phyloP scores from a whole-genome alignment of 2,113 vertebrate species.

The Microcebus tavaratra region DNA sequence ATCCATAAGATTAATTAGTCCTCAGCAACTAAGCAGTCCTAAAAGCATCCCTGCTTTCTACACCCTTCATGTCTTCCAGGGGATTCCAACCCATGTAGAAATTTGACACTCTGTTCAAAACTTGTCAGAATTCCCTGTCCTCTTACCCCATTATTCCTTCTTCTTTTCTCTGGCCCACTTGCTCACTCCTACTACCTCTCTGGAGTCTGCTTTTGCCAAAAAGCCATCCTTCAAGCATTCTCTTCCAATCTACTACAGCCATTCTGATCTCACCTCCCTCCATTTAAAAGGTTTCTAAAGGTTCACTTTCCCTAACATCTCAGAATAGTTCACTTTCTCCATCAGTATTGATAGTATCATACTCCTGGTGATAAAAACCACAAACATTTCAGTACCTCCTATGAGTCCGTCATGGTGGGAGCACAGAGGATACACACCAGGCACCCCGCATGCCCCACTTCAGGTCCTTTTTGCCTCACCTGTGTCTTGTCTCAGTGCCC shows the following conservation, averaged over 20 bases:
- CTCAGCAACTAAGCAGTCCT: conserved; percentile 1
- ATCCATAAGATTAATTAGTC: conserved; percentile 18
- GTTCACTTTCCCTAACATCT: neutral
- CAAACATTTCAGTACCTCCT: neutral
- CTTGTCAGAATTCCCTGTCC: neutral
- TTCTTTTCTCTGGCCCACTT: neutral
- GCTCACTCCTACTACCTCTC: neutral
- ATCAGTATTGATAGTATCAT: neutral
- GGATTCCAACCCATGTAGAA: neutral
- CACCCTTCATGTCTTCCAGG: neutral
- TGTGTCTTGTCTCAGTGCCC: neutral
- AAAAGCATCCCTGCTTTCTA: neutral
- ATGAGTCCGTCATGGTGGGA: neutral
- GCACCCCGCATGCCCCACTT: fast-evolving
- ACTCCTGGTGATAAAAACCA: neutral
- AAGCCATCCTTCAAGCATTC: neutral
- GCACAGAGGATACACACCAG: neutral
- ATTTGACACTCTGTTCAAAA: neutral
- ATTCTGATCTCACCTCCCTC: neutral
- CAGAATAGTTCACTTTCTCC: neutral
- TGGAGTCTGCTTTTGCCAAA: conserved; percentile 4
- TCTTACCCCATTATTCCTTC: neutral
- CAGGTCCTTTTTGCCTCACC: neutral
- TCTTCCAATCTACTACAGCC: neutral
- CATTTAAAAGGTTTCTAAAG: neutral